Evolutionary conservation across 2,888 invertebrate genomes (phyloP).

Genomic region (Orthonevra nobilis): DNA sequence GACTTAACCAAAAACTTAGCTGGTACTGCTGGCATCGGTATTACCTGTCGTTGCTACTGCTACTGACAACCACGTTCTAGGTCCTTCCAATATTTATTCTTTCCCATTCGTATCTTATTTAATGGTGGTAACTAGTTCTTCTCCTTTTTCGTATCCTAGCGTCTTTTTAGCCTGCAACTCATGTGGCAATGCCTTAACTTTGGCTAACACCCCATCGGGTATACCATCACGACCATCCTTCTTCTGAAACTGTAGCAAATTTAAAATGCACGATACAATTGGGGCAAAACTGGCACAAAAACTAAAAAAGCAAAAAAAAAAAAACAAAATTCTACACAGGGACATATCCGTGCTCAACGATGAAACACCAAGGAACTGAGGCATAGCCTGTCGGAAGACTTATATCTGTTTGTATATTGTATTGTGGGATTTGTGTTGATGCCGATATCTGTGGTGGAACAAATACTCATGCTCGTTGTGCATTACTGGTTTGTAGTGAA

Average conservation of each 20-base stretch:
- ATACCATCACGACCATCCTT: slow-evolving; percentile 6
- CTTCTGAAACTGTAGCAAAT: slow-evolving; percentile 46
- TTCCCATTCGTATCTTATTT: slow-evolving; percentile 46
- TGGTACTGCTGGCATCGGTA: not conserved
- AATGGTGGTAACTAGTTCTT: slow-evolving; percentile 10
- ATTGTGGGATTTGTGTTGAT: slow-evolving; percentile 21
- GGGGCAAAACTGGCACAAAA: slow-evolving; percentile 55
- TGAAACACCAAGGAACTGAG: slow-evolving; percentile 43
- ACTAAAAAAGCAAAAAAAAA: slow-evolving; percentile 9
- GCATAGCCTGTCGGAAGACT: slow-evolving; percentile 25
- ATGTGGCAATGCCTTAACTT: slow-evolving; percentile 46
- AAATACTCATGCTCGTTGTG: too few relatives aligned
- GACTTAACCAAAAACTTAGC: slow-evolving; percentile 26
- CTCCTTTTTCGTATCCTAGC: slow-evolving; percentile 11
- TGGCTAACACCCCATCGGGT: slow-evolving; percentile 18
- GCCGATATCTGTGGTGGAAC: slow-evolving; percentile 30
- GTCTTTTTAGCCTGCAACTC: slow-evolving; percentile 40
- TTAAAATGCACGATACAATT: slow-evolving; percentile 69
- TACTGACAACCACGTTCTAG: not conserved
- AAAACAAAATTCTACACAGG: slow-evolving; percentile 36
- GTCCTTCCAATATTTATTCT: slow-evolving; percentile 32
- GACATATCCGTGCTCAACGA: slow-evolving; percentile 5
- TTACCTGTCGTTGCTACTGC: slow-evolving; percentile 1
- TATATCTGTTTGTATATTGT: slow-evolving; percentile 24
- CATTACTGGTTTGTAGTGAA: slow-evolving; percentile 40